phyloP scores from a whole-genome alignment of 2,797 vertebrate genomes.

The Hemitrygon akajei region DNA sequence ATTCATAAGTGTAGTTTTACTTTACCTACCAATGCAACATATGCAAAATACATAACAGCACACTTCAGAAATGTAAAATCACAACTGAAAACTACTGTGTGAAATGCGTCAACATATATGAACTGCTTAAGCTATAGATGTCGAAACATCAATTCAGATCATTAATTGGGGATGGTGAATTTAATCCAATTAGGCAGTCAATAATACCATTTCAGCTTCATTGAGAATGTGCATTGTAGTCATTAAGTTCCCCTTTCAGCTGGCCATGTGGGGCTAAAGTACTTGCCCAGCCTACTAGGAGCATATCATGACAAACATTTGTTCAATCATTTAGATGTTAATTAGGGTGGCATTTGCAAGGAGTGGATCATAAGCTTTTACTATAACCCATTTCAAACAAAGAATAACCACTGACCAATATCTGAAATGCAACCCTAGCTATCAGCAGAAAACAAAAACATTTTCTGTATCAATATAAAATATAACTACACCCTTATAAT shows the following conservation, averaged over 20 bases:
- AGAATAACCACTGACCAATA: neutral
- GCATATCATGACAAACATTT: neutral
- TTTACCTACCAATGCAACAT: neutral
- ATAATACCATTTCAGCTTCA: neutral
- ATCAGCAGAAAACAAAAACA: neutral
- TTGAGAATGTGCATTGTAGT: neutral
- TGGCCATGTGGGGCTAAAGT: neutral
- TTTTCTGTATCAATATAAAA: neutral
- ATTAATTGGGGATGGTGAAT: constrained; percentile 14
- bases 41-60: neutral
- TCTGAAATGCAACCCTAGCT: neutral
- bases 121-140: neutral
- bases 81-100: neutral
- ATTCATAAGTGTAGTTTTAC: neutral
- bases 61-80: neutral
- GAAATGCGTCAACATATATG: neutral
- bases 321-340: neutral
- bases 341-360: neutral
- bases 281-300: neutral
- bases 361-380: neutral
- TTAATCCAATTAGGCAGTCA: neutral
- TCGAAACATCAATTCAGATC: neutral
- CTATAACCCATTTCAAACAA: neutral
- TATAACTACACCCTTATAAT: neutral
- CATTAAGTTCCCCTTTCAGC: neutral